Evolutionary conservation across 2,113 vertebrate genomes (phyloP), one percentile per base, ranked within the genome.

Genomic region (Oncorhynchus nerka): DNA sequence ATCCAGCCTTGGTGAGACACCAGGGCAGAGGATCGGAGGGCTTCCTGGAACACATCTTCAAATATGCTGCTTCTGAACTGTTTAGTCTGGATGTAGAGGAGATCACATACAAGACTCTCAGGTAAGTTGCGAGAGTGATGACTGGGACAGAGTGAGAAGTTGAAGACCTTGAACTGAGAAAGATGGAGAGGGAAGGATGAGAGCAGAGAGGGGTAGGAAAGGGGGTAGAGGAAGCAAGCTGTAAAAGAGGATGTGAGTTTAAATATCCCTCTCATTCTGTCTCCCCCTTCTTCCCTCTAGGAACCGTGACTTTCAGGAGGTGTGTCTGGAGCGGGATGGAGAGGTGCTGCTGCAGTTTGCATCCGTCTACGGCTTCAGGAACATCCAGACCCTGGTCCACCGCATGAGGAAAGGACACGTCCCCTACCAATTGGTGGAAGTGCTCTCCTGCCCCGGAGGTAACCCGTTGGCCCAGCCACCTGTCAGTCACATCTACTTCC

Each of bases 271-370:
- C 39, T 45, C 39, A 45, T 45, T 45, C 39, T 3, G 39, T 45
- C 39, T 45, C 39, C 39, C 39, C 39, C 9, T 45, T 1, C 9
- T 9, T 45, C 8, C 59, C 59, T 62, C 20, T 45, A 99, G 98
- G 88, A 99, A 99, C 91, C 95, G 95, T n/a, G 97, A 99, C 86
- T 97, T 99, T 80, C 97, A 96, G 75, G 98, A 99, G 85, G 96
- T 97, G 48, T 95, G 92, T 24, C 93, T 99, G 16, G 96, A 99
- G 83, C 95, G 94, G 64, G 94, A 97, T 0, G 97, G 98, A 4
- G 93, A 97, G 84, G 95, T 93, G 0, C 89, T 98, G 39, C 88
- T 99, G 76, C 96, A 96, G 80, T 99, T 97, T 22, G 98, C 98
- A 7, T 96, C 97, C 0, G 92, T 97, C 0, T 98, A 96, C 0